These are phyloP conservation scores for Drosophila serrata DNA, from an alignment of 1,140 invertebrate genomes.

Conservation along the genomic window DNA sequence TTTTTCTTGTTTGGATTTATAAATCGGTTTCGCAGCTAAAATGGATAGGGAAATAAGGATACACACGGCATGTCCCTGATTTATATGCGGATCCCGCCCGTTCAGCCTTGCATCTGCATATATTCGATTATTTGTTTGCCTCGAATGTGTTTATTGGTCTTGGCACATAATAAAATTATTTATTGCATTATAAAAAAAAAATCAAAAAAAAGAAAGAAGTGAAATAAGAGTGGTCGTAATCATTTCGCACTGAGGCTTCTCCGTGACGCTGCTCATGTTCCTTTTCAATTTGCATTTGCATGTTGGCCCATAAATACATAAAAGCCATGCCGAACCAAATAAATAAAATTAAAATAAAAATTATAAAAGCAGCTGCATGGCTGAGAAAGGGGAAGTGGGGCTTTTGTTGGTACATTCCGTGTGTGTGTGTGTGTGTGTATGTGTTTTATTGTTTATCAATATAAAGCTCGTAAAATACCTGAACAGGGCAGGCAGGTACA, in stretches of 20 bases:
- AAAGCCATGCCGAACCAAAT: conserved; percentile 61
- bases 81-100: conserved; percentile 59
- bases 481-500: conserved; percentile 37
- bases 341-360: conserved; percentile 83
- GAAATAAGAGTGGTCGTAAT: conserved; percentile 56
- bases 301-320: conserved; percentile 65
- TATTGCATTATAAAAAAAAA: conserved; percentile 77
- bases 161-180: conserved; percentile 81
- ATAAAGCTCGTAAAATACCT: conserved; percentile 80
- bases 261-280: conserved; percentile 32
- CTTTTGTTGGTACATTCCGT: conserved; percentile 22
- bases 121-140: conserved; percentile 71
- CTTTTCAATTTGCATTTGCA: conserved; percentile 79
- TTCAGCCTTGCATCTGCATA: conserved; percentile 34
- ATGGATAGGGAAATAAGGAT: neutral
- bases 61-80: conserved; percentile 47
- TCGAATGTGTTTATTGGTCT: conserved; percentile 74
- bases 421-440: neutral
- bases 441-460: conserved; percentile 80
- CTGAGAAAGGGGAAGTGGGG: neutral
- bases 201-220: neutral
- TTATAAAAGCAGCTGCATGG: conserved; percentile 56
- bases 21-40: neutral
- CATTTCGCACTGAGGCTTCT: conserved; percentile 50
- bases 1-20: neutral